phyloP scores from a whole-genome alignment of 2,797 vertebrate genomes.

The Esox lucius region DNA sequence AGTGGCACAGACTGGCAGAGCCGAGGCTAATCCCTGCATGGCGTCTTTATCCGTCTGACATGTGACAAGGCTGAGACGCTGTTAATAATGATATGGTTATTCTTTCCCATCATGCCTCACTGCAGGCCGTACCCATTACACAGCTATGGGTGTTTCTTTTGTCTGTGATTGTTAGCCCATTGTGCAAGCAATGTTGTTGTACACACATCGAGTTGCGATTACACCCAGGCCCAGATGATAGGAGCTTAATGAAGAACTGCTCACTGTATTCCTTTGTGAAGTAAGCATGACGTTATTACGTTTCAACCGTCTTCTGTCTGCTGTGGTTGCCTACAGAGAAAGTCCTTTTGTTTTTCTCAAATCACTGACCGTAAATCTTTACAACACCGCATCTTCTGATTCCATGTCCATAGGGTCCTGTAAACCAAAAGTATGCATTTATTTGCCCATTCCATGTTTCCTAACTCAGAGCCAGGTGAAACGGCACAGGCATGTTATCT shows the following conservation, averaged over 20 bases:
- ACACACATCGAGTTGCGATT: conserved; percentile 13
- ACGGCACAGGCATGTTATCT: too few species aligned
- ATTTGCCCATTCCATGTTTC: too few species aligned
- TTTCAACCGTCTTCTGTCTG: conserved; percentile 44
- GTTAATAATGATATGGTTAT: conserved; percentile 76
- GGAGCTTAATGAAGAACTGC: conserved; percentile 44
- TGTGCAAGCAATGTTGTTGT: not conserved
- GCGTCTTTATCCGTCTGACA: conserved; percentile 48
- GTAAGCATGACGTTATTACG: conserved; percentile 76
- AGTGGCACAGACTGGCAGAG: conserved; percentile 57
- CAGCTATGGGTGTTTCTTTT: conserved; percentile 36
- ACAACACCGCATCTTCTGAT: too few species aligned
- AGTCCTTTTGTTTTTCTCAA: too few species aligned
- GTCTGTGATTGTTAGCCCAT: conserved; percentile 24
- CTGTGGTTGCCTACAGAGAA: conserved; percentile 12
- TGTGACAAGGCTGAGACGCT: conserved; percentile 67
- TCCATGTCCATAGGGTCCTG: too few species aligned
- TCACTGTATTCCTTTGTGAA: conserved; percentile 48
- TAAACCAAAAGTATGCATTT: too few species aligned
- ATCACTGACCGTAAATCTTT: too few species aligned
- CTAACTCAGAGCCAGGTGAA: too few species aligned
- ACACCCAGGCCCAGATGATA: too few species aligned
- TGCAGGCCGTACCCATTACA: conserved; percentile 59
- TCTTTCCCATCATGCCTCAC: conserved; percentile 75
- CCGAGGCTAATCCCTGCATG: not conserved